Percentiles rank a stretch among this genome's conserved stretches.
phyloP scores from a whole-genome alignment of 2,797 vertebrate genomes.

The Sciurus carolinensis region DNA sequence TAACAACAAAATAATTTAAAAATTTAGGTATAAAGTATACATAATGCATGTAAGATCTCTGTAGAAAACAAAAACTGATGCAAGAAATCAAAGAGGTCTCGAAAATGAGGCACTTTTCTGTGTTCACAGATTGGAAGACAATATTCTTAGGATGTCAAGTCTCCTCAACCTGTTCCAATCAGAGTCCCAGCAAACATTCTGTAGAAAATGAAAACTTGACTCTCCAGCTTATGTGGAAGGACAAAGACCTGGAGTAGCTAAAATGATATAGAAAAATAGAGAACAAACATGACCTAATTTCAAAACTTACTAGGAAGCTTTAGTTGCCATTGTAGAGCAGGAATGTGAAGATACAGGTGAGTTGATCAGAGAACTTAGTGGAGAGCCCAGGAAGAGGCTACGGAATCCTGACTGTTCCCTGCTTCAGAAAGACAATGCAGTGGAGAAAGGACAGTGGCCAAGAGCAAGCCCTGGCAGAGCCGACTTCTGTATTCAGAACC shows the following conservation, averaged over 20 bases:
- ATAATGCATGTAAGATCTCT: not conserved
- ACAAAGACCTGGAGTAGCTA: not conserved
- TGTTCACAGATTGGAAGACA: not conserved
- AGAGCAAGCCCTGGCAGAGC: too few relatives aligned
- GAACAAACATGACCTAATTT: too few relatives aligned
- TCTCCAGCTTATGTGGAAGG: not conserved
- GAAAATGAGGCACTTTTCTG: not conserved
- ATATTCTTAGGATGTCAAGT: not conserved
- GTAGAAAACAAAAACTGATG: not conserved
- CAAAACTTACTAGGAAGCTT: not conserved
- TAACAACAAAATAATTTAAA: not conserved
- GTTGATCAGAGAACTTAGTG: not conserved
- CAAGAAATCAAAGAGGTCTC: not conserved
- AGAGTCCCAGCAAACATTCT: not conserved
- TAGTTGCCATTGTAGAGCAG: accelerated
- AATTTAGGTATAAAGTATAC: not conserved
- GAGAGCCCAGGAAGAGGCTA: not conserved
- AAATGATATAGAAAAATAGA: not conserved
- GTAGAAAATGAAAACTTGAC: not conserved
- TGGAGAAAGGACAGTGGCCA: not conserved
- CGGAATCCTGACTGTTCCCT: not conserved
- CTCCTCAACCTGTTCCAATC: not conserved
- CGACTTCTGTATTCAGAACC: not conserved
- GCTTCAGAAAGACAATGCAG: not conserved
- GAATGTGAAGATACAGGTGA: not conserved